These are phyloP conservation scores for Molossus alvarezi DNA, from an alignment of 2,797 vertebrate genomes.

Conservation along the genomic window DNA sequence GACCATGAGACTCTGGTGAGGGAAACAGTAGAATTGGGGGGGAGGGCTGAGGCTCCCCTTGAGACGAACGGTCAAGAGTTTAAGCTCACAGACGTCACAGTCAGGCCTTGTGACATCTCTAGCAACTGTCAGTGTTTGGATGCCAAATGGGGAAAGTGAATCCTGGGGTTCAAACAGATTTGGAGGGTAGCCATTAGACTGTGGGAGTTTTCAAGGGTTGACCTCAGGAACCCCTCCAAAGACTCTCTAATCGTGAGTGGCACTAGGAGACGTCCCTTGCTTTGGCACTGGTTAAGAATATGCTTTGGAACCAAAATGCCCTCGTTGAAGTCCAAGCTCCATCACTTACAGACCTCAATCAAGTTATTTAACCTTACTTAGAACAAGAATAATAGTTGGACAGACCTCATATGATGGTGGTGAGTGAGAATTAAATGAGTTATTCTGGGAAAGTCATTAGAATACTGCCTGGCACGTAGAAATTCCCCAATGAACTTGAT, in stretches of 20 bases:
- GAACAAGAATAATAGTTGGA: not conserved
- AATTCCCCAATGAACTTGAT: not conserved
- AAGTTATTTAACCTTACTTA: not conserved
- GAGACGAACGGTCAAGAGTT: not conserved
- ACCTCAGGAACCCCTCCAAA: not conserved
- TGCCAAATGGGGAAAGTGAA: not conserved
- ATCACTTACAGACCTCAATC: not conserved
- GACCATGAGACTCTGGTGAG: not conserved
- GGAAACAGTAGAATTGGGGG: not conserved
- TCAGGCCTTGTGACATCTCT: not conserved
- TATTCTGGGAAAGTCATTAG: no score
- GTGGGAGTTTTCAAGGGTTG: not conserved
- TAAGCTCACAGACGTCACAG: not conserved
- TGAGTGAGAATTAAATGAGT: not conserved
- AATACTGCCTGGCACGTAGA: not conserved
- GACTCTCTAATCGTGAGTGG: no score
- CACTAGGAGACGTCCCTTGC: not conserved
- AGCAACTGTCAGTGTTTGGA: not conserved
- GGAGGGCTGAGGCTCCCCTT: not conserved
- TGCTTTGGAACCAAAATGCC: not conserved
- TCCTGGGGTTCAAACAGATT: not conserved
- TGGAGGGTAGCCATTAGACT: not conserved
- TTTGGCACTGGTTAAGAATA: not conserved
- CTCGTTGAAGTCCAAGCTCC: not conserved
- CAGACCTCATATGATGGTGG: not conserved